Evolutionary conservation across 1,140 invertebrate genomes (phyloP).

Genomic region (Hyposmocoma kahamanoa): DNA sequence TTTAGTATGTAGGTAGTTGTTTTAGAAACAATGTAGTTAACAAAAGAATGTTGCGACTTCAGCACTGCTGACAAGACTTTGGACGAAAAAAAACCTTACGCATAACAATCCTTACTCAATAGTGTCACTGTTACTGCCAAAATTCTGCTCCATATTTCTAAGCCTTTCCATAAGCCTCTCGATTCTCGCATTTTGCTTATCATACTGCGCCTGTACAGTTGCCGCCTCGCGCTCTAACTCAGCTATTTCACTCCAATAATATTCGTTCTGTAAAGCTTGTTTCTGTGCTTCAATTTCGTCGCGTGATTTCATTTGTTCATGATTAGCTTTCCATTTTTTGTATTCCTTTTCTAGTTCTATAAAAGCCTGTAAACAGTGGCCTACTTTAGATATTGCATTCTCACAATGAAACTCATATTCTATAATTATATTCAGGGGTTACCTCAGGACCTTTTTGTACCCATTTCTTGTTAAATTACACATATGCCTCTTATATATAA

Average conservation of each 20-base stretch:
- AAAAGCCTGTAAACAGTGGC: constrained; percentile 59
- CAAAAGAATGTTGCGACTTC: no score
- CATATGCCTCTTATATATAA: no score
- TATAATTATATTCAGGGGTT: no score
- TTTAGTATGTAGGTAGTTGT: no score
- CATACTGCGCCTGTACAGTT: constrained; percentile 26
- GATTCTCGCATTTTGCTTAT: constrained; percentile 37
- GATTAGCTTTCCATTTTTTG: constrained; percentile 69
- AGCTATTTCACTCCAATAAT: constrained; percentile 57
- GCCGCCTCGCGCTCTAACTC: constrained; percentile 40
- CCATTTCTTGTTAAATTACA: no score
- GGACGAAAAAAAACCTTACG: no score
- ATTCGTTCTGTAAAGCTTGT: constrained; percentile 69
- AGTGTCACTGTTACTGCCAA: constrained; percentile 26
- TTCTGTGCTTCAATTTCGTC: constrained; percentile 70
- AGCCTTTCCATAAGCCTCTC: constrained; percentile 39
- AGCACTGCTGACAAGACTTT: no score
- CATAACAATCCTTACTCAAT: constrained; percentile 50
- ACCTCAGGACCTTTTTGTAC: no score
- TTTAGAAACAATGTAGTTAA: no score
- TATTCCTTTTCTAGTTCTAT: constrained; percentile 69
- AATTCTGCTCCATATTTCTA: constrained; percentile 34
- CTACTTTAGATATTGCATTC: no score
- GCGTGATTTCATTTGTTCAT: constrained; percentile 73
- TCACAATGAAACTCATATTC: no score